These are phyloP conservation scores for Cygnus buccinator DNA, from an alignment of 2,113 vertebrate species.

Conservation along the genomic window DNA sequence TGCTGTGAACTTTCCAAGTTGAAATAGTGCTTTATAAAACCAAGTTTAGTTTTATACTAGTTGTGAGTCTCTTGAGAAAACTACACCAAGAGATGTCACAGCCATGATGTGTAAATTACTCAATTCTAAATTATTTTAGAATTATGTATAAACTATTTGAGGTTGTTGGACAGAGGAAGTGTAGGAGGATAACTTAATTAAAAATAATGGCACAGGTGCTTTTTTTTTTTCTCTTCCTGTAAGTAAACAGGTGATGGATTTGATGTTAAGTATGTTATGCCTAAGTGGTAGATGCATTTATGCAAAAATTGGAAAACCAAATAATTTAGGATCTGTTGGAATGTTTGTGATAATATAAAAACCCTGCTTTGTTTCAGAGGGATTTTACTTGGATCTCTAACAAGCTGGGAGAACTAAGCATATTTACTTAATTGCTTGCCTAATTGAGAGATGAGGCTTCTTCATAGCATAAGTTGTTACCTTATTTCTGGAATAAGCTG, in stretches of 20 bases:
- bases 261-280: neutral
- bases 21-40: neutral
- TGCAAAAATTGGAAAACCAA: neutral
- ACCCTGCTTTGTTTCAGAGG: neutral
- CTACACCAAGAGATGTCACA: neutral
- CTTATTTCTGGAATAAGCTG: neutral
- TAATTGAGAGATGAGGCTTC: neutral
- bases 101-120: neutral
- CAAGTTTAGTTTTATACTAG: neutral
- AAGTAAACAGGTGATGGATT: neutral
- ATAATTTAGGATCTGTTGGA: neutral
- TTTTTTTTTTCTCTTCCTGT: constrained; percentile 23
- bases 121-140: neutral
- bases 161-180: neutral
- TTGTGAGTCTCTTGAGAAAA: neutral
- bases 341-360: neutral
- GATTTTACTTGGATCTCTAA: neutral
- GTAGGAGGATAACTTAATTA: constrained; percentile 35
- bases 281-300: neutral
- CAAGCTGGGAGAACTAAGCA: neutral
- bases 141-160: neutral
- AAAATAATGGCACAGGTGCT: constrained; percentile 9
- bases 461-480: neutral
- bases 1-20: constrained; percentile 49
- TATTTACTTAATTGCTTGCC: neutral